Percentiles rank a stretch among this genome's conserved stretches.
Conservation (phyloP, 35 echinoderm and acorn worm genomes). For the Ptychodera flava region DNA sequence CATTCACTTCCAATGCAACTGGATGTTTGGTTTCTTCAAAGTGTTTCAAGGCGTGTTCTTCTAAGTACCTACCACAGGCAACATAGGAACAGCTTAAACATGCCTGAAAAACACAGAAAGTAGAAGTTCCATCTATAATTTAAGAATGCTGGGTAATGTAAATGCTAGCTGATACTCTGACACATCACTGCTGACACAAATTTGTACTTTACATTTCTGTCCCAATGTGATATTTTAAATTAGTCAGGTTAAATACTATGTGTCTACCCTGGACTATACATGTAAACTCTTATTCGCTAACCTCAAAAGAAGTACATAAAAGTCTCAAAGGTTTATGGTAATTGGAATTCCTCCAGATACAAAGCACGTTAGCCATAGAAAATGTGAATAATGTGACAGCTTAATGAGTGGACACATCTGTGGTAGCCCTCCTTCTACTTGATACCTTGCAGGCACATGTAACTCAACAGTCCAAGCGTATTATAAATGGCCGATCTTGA, state of each 20-base stretch:
- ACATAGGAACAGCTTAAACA: slow-evolving; percentile 92
- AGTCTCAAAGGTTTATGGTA: too few species aligned
- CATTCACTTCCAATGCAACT: slow-evolving; percentile 89
- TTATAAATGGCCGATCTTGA: too few species aligned
- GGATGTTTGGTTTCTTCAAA: slow-evolving; percentile 74
- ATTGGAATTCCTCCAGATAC: too few species aligned
- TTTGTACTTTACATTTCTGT: slow-evolving; percentile 2
- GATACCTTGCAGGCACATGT: too few species aligned
- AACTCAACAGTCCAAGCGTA: too few species aligned
- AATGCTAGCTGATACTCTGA: neutral
- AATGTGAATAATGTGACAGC: too few species aligned
- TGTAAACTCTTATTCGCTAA: neutral
- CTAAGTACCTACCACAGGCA: slow-evolving; percentile 87
- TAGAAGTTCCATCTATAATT: neutral
- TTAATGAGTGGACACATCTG: too few species aligned
- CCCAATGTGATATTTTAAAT: neutral
- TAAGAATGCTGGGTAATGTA: neutral
- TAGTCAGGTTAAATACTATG: neutral
- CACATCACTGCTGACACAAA: neutral
- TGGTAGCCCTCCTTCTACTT: too few species aligned
- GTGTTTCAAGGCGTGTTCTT: slow-evolving; percentile 82
- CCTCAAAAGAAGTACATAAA: too few species aligned
- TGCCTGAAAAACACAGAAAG: slow-evolving; percentile 39
- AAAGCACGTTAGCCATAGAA: too few species aligned
- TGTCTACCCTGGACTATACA: neutral